phyloP scores from a whole-genome alignment of 30 jellyfish, hydroid and myxozoan species.

The Chrysaora quinquecirrha region DNA sequence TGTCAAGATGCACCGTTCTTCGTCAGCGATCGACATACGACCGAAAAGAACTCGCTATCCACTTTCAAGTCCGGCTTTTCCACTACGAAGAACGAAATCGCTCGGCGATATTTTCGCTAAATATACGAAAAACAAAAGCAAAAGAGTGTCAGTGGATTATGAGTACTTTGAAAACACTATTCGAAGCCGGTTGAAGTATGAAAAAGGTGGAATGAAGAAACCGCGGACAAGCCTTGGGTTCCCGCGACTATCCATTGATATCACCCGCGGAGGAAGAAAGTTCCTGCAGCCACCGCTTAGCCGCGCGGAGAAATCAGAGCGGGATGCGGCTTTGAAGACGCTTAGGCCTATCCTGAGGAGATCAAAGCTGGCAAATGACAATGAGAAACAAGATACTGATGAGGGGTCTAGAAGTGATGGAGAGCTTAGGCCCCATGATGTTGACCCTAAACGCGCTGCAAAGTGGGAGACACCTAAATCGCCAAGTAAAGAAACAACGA shows the following conservation, averaged over 20 bases:
- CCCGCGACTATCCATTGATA: conserved; percentile 61
- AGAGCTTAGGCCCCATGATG: conserved; percentile 20
- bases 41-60: conserved; percentile 63
- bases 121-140: conserved; percentile 40
- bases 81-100: conserved; percentile 81
- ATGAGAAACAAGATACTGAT: conserved; percentile 56
- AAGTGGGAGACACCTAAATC: conserved; percentile 76
- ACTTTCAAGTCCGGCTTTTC: conserved; percentile 35
- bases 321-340: conserved; percentile 56
- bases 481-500: conserved; percentile 95
- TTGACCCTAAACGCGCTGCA: conserved; percentile 23
- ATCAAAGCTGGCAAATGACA: conserved; percentile 55
- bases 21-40: conserved; percentile 88
- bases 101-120: conserved; percentile 71
- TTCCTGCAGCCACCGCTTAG: conserved; percentile 50
- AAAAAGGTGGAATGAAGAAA: conserved; percentile 59
- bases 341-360: conserved; percentile 89
- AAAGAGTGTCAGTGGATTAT: conserved; percentile 65
- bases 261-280: conserved; percentile 61
- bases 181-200: conserved; percentile 53
- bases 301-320: conserved; percentile 40
- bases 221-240: conserved; percentile 69
- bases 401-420: conserved; percentile 4
- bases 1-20: conserved; percentile 68
- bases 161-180: conserved; percentile 83